Conservation (phyloP, 2,113 vertebrate species). For the Tachuris rubrigastra region DNA sequence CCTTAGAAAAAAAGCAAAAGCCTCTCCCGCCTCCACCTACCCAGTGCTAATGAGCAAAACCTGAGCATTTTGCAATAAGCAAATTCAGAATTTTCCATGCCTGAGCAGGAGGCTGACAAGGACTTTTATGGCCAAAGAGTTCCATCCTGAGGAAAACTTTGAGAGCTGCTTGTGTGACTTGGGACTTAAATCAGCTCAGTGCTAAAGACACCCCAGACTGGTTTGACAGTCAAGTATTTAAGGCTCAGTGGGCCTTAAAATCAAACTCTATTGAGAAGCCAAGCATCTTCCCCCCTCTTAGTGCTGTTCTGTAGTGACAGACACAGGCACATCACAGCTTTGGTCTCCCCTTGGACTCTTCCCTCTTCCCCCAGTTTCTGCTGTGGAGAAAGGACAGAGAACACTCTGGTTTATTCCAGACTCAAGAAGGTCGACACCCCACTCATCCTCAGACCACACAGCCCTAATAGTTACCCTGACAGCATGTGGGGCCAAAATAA, state of each 20-base stretch:
- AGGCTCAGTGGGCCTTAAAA: not conserved
- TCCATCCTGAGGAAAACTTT: not conserved
- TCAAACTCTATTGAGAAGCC: not conserved
- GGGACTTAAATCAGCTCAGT: rapidly evolving
- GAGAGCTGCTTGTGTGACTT: not conserved
- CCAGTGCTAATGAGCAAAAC: not conserved
- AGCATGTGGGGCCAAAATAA: not conserved
- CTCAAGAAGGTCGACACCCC: not conserved
- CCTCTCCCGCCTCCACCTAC: not conserved
- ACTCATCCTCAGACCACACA: not conserved
- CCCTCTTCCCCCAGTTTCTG: not conserved
- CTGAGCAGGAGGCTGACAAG: not conserved
- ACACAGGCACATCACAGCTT: not conserved
- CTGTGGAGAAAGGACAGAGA: not conserved
- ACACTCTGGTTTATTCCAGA: not conserved
- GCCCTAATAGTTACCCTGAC: not conserved
- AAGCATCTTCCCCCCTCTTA: not conserved
- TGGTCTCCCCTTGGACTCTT: not conserved
- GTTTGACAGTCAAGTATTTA: not conserved
- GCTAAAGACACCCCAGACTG: not conserved
- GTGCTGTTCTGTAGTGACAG: not conserved
- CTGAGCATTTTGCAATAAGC: not conserved
- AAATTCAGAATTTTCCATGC: not conserved
- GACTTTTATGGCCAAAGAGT: not conserved
- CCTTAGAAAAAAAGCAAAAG: not conserved